phyloP scores from a whole-genome alignment of 2,113 vertebrate genomes.

The Gulo gulo region DNA sequence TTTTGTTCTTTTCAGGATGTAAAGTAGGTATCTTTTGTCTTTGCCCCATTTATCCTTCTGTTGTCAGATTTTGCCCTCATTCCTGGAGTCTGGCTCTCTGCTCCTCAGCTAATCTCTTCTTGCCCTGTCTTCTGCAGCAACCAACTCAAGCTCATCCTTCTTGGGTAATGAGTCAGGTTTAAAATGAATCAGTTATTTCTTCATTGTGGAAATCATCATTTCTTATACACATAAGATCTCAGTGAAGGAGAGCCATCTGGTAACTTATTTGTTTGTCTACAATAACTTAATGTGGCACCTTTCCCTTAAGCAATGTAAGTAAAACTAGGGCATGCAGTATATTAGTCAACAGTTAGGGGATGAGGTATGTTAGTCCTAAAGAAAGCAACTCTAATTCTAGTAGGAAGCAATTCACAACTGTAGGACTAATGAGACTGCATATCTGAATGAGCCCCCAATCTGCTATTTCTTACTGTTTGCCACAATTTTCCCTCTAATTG shows the following conservation, averaged over 20 bases:
- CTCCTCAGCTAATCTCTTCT: neutral
- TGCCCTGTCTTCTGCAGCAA: neutral
- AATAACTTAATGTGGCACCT: neutral
- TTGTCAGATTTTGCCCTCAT: neutral
- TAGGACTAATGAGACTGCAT: neutral
- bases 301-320: neutral
- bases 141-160: neutral
- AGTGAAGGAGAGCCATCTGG: neutral
- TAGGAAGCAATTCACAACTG: neutral
- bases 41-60: neutral
- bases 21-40: neutral
- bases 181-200: neutral
- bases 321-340: neutral
- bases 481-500: neutral
- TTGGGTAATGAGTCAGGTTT: neutral
- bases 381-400: neutral
- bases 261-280: neutral
- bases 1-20: neutral
- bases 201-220: neutral
- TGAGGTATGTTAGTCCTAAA: neutral
- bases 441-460: neutral
- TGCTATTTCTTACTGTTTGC: neutral
- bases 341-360: neutral
- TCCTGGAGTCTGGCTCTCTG: neutral
- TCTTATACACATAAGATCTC: neutral